Percentiles rank a stretch among this genome's conserved stretches.
Evolutionary conservation across 2,113 vertebrate genomes (phyloP).

Genomic region (Prochilodus magdalenae): DNA sequence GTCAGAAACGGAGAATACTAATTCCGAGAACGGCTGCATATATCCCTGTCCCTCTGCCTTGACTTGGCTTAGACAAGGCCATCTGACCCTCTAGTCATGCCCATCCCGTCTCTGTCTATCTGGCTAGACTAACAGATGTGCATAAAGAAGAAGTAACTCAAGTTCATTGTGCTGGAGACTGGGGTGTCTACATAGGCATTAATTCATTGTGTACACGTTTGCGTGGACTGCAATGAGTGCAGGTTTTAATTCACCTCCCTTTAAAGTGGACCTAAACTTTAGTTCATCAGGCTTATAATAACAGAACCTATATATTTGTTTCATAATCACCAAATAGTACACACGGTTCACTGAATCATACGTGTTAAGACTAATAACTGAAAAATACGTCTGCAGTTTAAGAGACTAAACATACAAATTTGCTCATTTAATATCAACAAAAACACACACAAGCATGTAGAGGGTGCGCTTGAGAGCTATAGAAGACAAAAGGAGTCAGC

Average conservation of each 20-base stretch:
- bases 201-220: background rate
- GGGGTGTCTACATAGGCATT: slow-evolving; percentile 17
- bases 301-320: no score
- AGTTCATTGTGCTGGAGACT: slow-evolving; percentile 28
- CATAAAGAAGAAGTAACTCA: slow-evolving; percentile 47
- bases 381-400: no score
- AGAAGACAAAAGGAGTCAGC: slow-evolving; percentile 1
- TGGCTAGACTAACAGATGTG: slow-evolving; percentile 51
- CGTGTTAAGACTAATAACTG: no score
- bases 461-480: background rate
- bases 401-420: background rate
- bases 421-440: background rate
- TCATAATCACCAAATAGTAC: no score
- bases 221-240: background rate
- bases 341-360: no score
- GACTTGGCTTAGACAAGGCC: background rate
- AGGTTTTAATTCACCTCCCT: no score
- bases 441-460: background rate
- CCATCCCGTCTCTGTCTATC: slow-evolving; percentile 15
- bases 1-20: background rate
- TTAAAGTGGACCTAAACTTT: background rate
- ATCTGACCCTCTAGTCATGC: background rate
- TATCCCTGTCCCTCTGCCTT: background rate
- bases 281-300: background rate
- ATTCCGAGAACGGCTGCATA: background rate